These are phyloP conservation scores for Sternarchorhynchus goeldii DNA, from an alignment of 2,797 vertebrate species.

Conservation along the genomic window DNA sequence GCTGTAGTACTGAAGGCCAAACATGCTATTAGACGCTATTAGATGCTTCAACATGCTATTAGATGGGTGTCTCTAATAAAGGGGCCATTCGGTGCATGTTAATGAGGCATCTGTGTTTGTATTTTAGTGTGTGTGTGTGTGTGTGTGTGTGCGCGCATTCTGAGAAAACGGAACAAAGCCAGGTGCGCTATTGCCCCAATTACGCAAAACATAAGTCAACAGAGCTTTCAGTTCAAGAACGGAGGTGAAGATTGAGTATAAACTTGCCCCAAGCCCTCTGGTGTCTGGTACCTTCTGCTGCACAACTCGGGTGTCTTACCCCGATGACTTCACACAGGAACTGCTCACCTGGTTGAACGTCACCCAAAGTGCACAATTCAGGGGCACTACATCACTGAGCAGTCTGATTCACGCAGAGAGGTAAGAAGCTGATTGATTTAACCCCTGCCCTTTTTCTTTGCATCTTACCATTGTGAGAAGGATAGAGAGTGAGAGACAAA, in stretches of 20 bases:
- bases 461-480: slow-evolving; percentile 18
- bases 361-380: slow-evolving; percentile 41
- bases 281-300: not conserved
- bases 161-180: slow-evolving; percentile 37
- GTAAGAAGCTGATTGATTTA: slow-evolving; percentile 33
- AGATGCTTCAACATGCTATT: too few relatives aligned
- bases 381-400: slow-evolving; percentile 14
- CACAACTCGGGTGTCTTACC: too few relatives aligned
- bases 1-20: too few relatives aligned
- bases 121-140: too few relatives aligned
- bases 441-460: slow-evolving; percentile 41
- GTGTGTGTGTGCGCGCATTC: not conserved
- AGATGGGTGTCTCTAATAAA: too few relatives aligned
- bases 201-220: slow-evolving; percentile 55
- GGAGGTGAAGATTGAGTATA: slow-evolving; percentile 42
- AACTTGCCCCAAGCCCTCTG: not conserved
- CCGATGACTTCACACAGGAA: not conserved
- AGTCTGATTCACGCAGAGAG: slow-evolving; percentile 39
- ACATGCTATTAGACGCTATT: too few relatives aligned
- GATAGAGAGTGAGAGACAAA: not conserved
- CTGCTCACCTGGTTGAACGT: not conserved
- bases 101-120: too few relatives aligned
- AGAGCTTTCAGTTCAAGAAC: slow-evolving; percentile 6
- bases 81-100: too few relatives aligned
- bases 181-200: slow-evolving; percentile 39